Evolutionary conservation across 23 tunicate genomes (phyloP).

Genomic region (Trididemnum nubilum): DNA sequence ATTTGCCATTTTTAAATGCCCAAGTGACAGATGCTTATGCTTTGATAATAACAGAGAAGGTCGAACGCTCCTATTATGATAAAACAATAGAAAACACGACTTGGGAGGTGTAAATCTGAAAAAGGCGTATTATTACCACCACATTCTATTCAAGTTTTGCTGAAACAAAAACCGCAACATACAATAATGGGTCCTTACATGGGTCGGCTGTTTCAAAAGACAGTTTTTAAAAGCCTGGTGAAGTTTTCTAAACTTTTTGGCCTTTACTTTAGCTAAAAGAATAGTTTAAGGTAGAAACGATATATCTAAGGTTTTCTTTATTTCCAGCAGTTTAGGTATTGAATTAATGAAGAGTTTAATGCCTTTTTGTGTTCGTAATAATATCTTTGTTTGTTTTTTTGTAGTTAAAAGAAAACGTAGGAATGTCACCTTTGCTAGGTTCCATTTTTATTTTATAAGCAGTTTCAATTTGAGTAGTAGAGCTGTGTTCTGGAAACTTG

Average conservation of each 20-base stretch:
- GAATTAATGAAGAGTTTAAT: neutral
- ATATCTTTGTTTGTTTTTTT: neutral
- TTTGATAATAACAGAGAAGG: too few relatives aligned
- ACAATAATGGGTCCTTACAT: neutral
- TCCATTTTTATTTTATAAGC: too few relatives aligned
- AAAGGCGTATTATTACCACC: constrained; percentile 23
- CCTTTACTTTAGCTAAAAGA: neutral
- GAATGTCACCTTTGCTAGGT: neutral
- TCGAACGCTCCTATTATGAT: constrained; percentile 25
- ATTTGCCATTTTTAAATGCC: too few relatives aligned
- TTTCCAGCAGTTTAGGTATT: neutral
- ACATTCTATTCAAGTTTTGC: neutral
- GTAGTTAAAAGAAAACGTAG: neutral
- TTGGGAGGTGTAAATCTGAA: constrained; percentile 32
- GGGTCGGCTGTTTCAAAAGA: constrained; percentile 11
- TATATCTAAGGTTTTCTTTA: neutral
- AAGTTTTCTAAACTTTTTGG: neutral
- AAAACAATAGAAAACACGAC: constrained; percentile 35
- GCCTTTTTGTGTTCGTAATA: constrained; percentile 14
- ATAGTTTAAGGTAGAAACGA: too few relatives aligned
- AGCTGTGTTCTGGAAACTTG: too few relatives aligned
- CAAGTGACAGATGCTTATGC: too few relatives aligned
- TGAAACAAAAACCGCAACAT: neutral
- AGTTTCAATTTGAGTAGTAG: too few relatives aligned
- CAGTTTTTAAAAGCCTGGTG: constrained; percentile 1